These are phyloP conservation scores for Orycteropus afer DNA, from an alignment of 2,113 vertebrate species.

Conservation along the genomic window DNA sequence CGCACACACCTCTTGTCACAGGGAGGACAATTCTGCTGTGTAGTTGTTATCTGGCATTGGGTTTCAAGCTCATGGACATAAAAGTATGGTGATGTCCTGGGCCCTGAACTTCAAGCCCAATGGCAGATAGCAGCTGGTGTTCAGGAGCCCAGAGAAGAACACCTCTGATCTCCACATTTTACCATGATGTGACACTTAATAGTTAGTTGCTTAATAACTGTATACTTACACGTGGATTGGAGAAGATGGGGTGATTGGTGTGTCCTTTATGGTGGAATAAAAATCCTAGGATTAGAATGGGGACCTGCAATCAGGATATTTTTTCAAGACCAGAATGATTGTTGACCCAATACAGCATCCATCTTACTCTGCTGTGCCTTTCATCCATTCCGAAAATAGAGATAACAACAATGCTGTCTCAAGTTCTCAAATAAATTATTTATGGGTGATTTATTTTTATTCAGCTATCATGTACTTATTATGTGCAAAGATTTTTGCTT, in stretches of 20 bases:
- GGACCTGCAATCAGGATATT: neutral
- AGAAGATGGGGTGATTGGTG: conserved; percentile 13
- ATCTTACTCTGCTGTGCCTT: neutral
- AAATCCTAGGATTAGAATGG: neutral
- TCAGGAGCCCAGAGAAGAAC: neutral
- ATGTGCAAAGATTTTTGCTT: neutral
- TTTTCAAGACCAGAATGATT: conserved; percentile 25
- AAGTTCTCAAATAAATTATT: conserved; percentile 8
- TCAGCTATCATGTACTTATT: neutral
- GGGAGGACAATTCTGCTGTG: neutral
- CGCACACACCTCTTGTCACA: neutral
- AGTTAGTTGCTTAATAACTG: conserved; percentile 27
- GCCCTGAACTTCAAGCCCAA: neutral
- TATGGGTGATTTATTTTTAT: neutral
- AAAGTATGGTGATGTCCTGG: neutral
- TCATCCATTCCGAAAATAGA: neutral
- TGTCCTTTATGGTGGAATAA: neutral
- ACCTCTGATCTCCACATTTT: neutral
- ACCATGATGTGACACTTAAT: neutral
- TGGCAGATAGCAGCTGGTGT: neutral
- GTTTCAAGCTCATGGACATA: neutral
- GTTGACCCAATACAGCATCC: neutral
- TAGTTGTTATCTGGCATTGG: neutral
- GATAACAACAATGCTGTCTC: neutral
- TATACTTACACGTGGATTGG: neutral